Percentiles rank a stretch among this genome's conserved stretches.
Evolutionary conservation across 2,113 vertebrate species (phyloP).

Genomic region (Morone saxatilis): DNA sequence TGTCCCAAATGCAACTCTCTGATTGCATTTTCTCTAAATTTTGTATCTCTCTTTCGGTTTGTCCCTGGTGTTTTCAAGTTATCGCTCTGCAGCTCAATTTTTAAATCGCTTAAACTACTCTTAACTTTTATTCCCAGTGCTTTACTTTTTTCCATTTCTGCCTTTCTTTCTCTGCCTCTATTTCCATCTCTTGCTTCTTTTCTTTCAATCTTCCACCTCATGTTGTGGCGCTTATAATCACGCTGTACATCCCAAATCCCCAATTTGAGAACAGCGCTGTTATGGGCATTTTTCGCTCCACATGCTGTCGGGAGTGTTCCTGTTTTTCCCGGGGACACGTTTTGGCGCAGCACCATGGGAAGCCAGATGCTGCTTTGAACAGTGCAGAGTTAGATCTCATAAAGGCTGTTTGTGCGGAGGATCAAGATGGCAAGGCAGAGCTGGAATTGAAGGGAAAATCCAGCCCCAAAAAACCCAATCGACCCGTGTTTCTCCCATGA

Average conservation of each 20-base stretch:
- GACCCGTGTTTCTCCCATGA: slow-evolving; percentile 27
- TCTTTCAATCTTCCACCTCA: slow-evolving; percentile 1
- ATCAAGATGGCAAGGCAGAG: slow-evolving; percentile 54
- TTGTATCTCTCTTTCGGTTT: slow-evolving; percentile 24
- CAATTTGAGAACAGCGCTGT: not conserved
- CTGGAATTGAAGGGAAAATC: slow-evolving; percentile 41
- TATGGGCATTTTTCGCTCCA: slow-evolving; percentile 37
- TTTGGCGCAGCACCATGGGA: slow-evolving; percentile 66
- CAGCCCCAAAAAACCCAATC: slow-evolving; percentile 12
- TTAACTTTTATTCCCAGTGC: slow-evolving; percentile 37
- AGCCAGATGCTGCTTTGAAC: slow-evolving; percentile 71
- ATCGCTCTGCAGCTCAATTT: slow-evolving; percentile 7
- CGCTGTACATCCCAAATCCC: not conserved
- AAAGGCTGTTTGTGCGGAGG: slow-evolving; percentile 56
- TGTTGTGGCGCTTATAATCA: slow-evolving; percentile 7
- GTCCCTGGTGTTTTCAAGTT: slow-evolving; percentile 42
- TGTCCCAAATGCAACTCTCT: slow-evolving; percentile 46
- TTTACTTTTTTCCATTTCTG: not conserved
- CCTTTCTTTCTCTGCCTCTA: not conserved
- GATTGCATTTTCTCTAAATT: slow-evolving; percentile 27
- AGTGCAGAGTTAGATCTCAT: slow-evolving; percentile 61
- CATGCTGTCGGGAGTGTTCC: slow-evolving; percentile 38
- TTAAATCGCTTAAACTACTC: slow-evolving; percentile 40
- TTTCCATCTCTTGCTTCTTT: not conserved
- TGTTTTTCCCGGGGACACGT: slow-evolving; percentile 39